Conservation (phyloP, 2,113 vertebrate genomes). For the Hemicordylus capensis region DNA sequence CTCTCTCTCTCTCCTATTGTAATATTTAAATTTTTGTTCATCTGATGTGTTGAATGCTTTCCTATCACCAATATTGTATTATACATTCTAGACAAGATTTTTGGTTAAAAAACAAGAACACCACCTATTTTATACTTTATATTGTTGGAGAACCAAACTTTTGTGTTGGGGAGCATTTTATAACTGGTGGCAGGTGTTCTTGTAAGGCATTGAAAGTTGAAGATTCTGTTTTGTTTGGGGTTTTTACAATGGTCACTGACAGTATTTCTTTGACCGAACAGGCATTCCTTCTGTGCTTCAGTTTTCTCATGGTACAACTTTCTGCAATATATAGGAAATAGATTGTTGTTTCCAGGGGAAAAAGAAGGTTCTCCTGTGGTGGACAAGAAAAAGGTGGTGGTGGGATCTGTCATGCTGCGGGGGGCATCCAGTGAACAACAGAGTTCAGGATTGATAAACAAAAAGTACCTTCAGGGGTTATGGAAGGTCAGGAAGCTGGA, state of each 20-base stretch:
- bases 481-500: too few species aligned
- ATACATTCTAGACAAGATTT: neutral
- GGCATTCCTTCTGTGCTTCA: neutral
- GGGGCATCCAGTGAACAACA: too few species aligned
- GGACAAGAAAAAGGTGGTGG: too few species aligned
- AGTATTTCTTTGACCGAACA: neutral
- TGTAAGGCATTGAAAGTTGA: neutral
- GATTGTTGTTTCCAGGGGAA: too few species aligned
- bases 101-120: neutral
- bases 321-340: neutral
- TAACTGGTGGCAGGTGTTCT: neutral
- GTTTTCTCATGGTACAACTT: neutral
- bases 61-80: neutral
- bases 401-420: too few species aligned
- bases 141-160: neutral
- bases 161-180: neutral
- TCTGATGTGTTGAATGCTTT: neutral
- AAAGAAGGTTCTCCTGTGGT: too few species aligned
- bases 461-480: too few species aligned
- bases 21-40: neutral
- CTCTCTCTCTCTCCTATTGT: neutral
- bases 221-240: conserved; percentile 4
- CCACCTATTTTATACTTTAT: neutral
- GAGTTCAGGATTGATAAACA: too few species aligned
- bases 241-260: neutral